These are phyloP conservation scores for Neotoxoptera formosana DNA, from an alignment of 1,140 invertebrate genomes.

Conservation along the genomic window DNA sequence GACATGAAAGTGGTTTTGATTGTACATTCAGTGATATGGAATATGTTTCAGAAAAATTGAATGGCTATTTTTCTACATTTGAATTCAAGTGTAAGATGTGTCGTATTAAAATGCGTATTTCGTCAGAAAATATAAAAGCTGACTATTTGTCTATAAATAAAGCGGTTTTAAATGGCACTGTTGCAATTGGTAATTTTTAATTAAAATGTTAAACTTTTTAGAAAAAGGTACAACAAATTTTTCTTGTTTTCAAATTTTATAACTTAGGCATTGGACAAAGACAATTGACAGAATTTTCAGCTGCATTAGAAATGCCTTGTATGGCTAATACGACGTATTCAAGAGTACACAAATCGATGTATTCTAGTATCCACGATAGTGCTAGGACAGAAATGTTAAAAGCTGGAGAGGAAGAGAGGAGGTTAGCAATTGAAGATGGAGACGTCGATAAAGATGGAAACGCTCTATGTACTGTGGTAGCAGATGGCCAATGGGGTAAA, in stretches of 20 bases:
- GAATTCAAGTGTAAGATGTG: slow-evolving; percentile 18
- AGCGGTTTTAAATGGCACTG: slow-evolving; percentile 4
- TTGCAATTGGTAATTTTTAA: slow-evolving; percentile 14
- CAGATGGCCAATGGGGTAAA: slow-evolving; percentile 40
- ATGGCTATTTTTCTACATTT: slow-evolving; percentile 22
- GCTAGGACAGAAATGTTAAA: slow-evolving; percentile 56
- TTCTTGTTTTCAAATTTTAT: neutral
- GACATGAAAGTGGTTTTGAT: neutral
- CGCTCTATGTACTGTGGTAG: slow-evolving; percentile 25
- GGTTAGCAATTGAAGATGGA: slow-evolving; percentile 59
- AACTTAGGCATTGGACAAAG: neutral
- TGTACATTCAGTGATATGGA: neutral
- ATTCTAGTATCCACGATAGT: slow-evolving; percentile 21
- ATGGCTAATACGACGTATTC: slow-evolving; percentile 1
- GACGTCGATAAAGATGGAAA: slow-evolving; percentile 50
- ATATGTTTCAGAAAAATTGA: neutral
- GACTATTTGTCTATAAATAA: slow-evolving; percentile 17
- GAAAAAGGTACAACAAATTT: neutral
- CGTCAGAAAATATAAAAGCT: neutral
- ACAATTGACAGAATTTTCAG: slow-evolving; percentile 2
- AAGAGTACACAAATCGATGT: neutral
- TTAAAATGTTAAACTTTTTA: neutral
- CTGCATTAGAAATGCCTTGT: slow-evolving; percentile 31
- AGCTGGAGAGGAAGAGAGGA: slow-evolving; percentile 60
- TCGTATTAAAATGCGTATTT: slow-evolving; percentile 5